These are phyloP conservation scores for Nettapus auritus DNA, from an alignment of 2,113 vertebrate genomes.

Conservation along the genomic window DNA sequence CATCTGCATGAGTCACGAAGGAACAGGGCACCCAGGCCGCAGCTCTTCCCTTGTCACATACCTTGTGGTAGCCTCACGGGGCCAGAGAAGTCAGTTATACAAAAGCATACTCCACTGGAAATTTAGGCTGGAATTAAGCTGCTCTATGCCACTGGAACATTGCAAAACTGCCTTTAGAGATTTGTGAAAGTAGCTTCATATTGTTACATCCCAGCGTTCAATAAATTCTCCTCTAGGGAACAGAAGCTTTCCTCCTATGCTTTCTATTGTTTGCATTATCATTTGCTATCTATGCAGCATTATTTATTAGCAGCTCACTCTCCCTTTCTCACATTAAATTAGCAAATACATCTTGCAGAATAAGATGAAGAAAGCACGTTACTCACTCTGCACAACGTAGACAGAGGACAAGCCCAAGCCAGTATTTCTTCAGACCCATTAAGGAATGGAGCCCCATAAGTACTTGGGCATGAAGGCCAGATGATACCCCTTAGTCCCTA, in stretches of 20 bases:
- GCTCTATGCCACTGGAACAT: slow-evolving; percentile 38
- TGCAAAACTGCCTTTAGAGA: slow-evolving; percentile 39
- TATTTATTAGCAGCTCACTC: slow-evolving; percentile 3
- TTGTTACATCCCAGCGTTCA: slow-evolving; percentile 28
- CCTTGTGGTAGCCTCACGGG: not conserved
- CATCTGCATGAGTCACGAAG: not conserved
- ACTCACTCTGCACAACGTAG: not conserved
- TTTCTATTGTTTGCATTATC: slow-evolving; percentile 10
- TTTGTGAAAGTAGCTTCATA: not conserved
- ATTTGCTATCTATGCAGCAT: not conserved
- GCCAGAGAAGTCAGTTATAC: not conserved
- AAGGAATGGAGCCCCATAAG: not conserved
- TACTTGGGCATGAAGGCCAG: not conserved
- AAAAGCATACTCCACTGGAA: slow-evolving; percentile 5
- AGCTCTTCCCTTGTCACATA: not conserved
- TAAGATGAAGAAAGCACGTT: not conserved
- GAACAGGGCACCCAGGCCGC: not conserved
- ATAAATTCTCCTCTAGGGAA: slow-evolving; percentile 16
- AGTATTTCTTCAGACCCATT: not conserved
- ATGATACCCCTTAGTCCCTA: slow-evolving; percentile 3
- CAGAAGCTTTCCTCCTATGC: not conserved
- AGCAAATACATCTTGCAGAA: not conserved
- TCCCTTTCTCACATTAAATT: not conserved
- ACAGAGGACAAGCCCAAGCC: not conserved
- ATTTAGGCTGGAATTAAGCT: slow-evolving; percentile 51